phyloP scores from a whole-genome alignment of 2,888 invertebrate genomes.

The Tenthredo notha region DNA sequence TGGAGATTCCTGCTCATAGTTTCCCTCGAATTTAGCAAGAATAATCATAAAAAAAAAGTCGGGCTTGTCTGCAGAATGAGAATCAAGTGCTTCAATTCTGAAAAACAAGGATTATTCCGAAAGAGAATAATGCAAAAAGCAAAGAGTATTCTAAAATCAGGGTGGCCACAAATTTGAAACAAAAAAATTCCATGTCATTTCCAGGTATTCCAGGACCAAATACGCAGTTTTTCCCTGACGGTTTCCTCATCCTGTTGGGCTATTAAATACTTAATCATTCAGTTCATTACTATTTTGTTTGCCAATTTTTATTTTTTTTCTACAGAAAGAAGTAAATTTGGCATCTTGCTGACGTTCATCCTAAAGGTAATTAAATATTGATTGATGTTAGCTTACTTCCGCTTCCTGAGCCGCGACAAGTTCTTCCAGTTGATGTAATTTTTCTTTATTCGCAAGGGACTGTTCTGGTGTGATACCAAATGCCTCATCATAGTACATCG shows the following conservation, averaged over 20 bases:
- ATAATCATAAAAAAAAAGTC: neutral
- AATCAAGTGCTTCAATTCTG: neutral
- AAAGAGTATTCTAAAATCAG: no score
- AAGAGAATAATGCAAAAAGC: neutral
- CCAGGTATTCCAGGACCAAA: no score
- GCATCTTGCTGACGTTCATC: no score
- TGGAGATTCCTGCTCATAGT: neutral
- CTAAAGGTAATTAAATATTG: neutral
- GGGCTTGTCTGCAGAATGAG: neutral
- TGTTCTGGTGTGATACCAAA: slow-evolving; percentile 73
- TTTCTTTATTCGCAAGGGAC: slow-evolving; percentile 72
- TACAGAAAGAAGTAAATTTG: no score
- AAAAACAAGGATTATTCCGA: neutral
- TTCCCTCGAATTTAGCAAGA: neutral
- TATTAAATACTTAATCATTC: no score
- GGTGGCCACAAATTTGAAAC: no score
- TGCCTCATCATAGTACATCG: slow-evolving; percentile 71
- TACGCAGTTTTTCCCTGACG: no score
- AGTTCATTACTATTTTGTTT: no score
- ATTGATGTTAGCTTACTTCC: slow-evolving; percentile 64
- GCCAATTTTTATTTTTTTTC: no score
- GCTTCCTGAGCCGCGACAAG: slow-evolving; percentile 72
- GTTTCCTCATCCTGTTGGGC: no score
- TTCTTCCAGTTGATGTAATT: slow-evolving; percentile 73
- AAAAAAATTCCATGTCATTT: no score